Conservation (phyloP, 2,888 invertebrate species). For the Rhagonycha fulva region DNA sequence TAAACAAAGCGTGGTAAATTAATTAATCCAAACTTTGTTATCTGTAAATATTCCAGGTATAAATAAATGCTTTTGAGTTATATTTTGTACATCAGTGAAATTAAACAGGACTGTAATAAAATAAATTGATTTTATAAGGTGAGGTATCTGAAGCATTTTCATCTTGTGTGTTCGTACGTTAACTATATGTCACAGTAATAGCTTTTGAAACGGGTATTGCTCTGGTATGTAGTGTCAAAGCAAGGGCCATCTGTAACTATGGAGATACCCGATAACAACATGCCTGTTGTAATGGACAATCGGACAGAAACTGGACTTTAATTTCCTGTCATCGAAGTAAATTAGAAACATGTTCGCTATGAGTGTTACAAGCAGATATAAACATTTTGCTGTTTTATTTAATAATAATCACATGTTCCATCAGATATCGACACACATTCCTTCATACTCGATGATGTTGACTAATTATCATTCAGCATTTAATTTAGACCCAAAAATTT, state of each 20-base stretch:
- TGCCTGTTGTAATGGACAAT: slow-evolving; percentile 51
- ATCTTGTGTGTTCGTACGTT: slow-evolving; percentile 29
- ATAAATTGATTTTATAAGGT: not conserved
- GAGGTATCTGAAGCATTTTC: slow-evolving; percentile 14
- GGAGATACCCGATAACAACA: slow-evolving; percentile 51
- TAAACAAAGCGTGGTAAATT: not conserved
- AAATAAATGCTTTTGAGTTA: not conserved
- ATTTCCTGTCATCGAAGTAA: slow-evolving; percentile 52
- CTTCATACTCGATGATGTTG: not conserved
- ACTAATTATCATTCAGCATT: not conserved
- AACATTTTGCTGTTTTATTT: slow-evolving; percentile 34
- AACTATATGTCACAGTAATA: slow-evolving; percentile 41
- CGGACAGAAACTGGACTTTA: slow-evolving; percentile 51
- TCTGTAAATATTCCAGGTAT: not conserved
- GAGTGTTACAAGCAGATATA: slow-evolving; percentile 40
- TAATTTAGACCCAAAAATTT: not conserved
- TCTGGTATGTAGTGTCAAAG: slow-evolving; percentile 30
- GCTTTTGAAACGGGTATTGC: slow-evolving; percentile 38
- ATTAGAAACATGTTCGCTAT: slow-evolving; percentile 45
- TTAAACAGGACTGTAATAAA: not conserved
- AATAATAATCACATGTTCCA: slow-evolving; percentile 10
- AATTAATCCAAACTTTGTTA: not conserved
- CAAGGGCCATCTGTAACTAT: slow-evolving; percentile 48
- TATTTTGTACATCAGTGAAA: not conserved
- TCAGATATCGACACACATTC: not conserved